Conservation (phyloP, 2,797 vertebrate species). For the Sebastes diploproa region DNA sequence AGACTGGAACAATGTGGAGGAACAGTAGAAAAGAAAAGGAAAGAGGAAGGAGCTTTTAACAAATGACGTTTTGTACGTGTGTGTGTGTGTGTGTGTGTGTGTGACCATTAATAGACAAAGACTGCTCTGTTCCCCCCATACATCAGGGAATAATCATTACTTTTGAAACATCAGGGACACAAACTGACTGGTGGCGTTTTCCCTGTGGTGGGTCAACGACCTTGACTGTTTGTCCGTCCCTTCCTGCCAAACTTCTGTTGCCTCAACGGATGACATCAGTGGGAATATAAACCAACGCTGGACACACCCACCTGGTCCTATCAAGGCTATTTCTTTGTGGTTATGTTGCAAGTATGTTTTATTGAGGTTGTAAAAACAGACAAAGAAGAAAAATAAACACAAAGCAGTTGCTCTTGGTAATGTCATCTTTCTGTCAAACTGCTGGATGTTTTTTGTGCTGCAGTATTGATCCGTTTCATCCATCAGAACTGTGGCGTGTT, state of each 20-base stretch:
- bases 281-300: conserved; percentile 50
- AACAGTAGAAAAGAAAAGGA: conserved; percentile 56
- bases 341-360: conserved; percentile 14
- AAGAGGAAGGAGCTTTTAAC: conserved; percentile 21
- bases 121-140: conserved; percentile 18
- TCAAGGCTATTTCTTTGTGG: conserved; percentile 21
- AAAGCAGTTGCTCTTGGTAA: not conserved
- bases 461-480: conserved; percentile 47
- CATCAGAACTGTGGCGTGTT: conserved; percentile 26
- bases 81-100: not conserved
- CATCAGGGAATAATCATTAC: conserved; percentile 65
- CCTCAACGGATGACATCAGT: conserved; percentile 70
- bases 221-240: conserved; percentile 67
- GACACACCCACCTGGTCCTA: conserved; percentile 46
- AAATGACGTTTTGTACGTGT: conserved; percentile 19
- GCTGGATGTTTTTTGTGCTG: not conserved
- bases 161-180: conserved; percentile 66
- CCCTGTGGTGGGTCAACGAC: conserved; percentile 63
- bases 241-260: conserved; percentile 64
- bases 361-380: not conserved
- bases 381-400: not conserved
- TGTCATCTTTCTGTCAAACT: not conserved
- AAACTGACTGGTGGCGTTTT: conserved; percentile 48
- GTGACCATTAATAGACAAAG: conserved; percentile 50
- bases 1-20: conserved; percentile 71